Base-by-base conservation (phyloP, 2,113 vertebrate genomes). In the Gasterosteus aculeatus region DNA sequence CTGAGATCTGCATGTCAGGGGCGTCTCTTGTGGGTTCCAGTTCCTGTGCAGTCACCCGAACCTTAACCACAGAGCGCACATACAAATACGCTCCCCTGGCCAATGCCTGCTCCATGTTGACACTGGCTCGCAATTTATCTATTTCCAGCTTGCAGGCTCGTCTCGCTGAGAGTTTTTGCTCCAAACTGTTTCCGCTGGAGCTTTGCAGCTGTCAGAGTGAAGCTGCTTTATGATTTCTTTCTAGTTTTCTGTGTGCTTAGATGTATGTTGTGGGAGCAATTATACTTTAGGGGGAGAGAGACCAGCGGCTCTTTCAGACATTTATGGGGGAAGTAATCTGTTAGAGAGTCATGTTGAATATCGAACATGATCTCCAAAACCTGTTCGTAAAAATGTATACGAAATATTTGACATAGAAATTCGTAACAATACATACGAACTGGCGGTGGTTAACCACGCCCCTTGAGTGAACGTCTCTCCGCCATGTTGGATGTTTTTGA, bases 151-250 rank as follows among this genome's bases (percentile, higher is more conserved):
- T 1, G 67, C 69, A 77, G 85, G 69, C 85, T 91, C 71, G 85
- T 91, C 85, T 90, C 64, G 15, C 75, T 63, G 70, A 77, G 72
- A 63, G 53, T 67, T 82, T 59, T 65, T 78, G 78, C 84, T 38
- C 6, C 35, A 7, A 38, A 38, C 35, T 38, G 35, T 38, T 38
- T 38, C 7, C 35, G 67, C 75, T 69, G 68, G 77, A 87, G 80
- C 58, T 84, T 74, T 56, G 75, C 80, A 83, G 78, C 87, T 90
- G 88, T 91, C 88, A 92, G 81, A 84, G 77, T 85, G 87, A 92
- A 87, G 85, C 81, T 81, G 81, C 68, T 88, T 90, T 83, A 81
- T 77, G 85, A 88, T 75, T 46, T 57, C 72, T 49, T 53, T 16
- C 56, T 57, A 38, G 35, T 38, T 85, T 81, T 78, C 57, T 83